These are phyloP conservation scores for Siniperca knerii DNA, from an alignment of 2,113 vertebrate genomes.

Conservation along the genomic window DNA sequence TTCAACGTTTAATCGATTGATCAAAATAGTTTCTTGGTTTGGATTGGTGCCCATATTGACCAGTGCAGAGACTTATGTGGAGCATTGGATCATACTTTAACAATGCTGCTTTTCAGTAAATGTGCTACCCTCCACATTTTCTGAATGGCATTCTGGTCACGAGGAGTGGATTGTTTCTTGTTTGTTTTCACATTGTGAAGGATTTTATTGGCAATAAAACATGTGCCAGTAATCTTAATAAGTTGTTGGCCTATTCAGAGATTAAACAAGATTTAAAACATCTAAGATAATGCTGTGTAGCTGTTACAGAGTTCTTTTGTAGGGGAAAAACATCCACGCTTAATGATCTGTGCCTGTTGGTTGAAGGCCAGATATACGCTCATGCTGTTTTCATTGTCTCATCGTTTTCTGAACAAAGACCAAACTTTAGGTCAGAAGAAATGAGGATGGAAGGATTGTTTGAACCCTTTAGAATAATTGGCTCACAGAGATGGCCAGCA, in stretches of 20 bases:
- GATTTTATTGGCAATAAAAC: constrained; percentile 58
- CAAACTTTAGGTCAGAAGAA: constrained; percentile 42
- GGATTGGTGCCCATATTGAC: background rate
- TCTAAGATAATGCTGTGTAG: constrained; percentile 22
- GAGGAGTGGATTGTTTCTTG: constrained; percentile 52
- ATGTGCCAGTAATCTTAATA: constrained; percentile 40
- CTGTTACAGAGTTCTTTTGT: constrained; percentile 32
- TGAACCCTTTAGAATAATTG: constrained; percentile 7
- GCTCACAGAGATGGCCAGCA: constrained; percentile 13
- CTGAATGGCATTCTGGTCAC: constrained; percentile 47
- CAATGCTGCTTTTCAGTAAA: constrained; percentile 53
- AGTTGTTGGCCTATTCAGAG: background rate
- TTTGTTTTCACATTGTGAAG: constrained; percentile 52
- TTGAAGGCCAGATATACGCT: constrained; percentile 42
- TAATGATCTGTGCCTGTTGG: constrained; percentile 65
- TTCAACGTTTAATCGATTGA: background rate
- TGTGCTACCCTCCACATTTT: constrained; percentile 39
- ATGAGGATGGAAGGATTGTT: constrained; percentile 22
- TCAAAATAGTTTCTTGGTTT: background rate
- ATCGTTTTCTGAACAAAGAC: constrained; percentile 47
- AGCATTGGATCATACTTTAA: constrained; percentile 19
- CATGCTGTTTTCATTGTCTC: constrained; percentile 68
- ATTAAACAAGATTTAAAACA: constrained; percentile 42
- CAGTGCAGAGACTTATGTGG: background rate
- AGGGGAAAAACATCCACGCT: constrained; percentile 36